phyloP scores from a whole-genome alignment of 1,140 invertebrate genomes.

The Trachymyrmex septentrionalis region DNA sequence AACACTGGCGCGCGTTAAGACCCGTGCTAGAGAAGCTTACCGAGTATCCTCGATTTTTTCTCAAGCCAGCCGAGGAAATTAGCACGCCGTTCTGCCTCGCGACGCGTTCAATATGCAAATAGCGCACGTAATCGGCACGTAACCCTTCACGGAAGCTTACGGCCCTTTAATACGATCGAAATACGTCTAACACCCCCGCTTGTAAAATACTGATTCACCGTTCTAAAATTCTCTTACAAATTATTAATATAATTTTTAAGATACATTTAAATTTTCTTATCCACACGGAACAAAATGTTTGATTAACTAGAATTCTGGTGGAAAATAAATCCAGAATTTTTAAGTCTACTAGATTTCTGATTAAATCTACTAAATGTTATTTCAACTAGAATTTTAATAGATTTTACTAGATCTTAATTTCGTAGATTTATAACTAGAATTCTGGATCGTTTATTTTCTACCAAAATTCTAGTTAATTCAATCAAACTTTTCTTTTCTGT shows the following conservation, averaged over 20 bases:
- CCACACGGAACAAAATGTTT: neutral
- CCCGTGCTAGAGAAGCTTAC: slow-evolving; percentile 57
- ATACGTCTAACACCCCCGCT: slow-evolving; percentile 23
- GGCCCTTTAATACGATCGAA: slow-evolving; percentile 46
- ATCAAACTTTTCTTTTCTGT: too few species aligned
- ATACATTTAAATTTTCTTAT: neutral
- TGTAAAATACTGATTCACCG: slow-evolving; percentile 28
- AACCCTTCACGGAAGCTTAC: slow-evolving; percentile 58
- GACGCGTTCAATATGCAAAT: slow-evolving; percentile 62
- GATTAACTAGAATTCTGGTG: too few species aligned
- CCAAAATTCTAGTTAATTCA: too few species aligned
- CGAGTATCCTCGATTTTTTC: slow-evolving; percentile 54
- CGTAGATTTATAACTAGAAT: too few species aligned
- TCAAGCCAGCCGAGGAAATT: slow-evolving; percentile 51
- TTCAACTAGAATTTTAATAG: too few species aligned
- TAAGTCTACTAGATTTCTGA: too few species aligned
- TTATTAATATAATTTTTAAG: neutral
- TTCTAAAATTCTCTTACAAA: neutral
- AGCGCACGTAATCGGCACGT: slow-evolving; percentile 55
- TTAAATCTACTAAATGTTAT: too few species aligned
- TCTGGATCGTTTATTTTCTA: too few species aligned
- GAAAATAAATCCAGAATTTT: too few species aligned
- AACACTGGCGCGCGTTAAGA: slow-evolving; percentile 79
- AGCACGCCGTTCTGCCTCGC: slow-evolving; percentile 53
- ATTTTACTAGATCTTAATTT: too few species aligned